These are phyloP conservation scores for Ceratina calcarata DNA, from an alignment of 1,140 invertebrate genomes.

Conservation along the genomic window DNA sequence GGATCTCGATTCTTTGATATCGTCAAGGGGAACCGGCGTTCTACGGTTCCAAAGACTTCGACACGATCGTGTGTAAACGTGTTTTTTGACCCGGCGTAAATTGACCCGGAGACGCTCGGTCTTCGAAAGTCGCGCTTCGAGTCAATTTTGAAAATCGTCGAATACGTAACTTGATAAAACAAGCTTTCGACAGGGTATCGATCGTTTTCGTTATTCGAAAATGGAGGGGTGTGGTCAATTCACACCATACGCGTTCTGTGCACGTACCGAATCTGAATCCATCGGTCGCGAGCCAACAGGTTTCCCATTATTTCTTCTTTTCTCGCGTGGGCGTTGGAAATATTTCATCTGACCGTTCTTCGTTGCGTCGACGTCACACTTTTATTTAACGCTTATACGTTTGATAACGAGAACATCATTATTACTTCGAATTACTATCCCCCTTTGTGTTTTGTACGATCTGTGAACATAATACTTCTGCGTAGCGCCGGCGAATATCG, in stretches of 20 bases:
- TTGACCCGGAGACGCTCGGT: background rate
- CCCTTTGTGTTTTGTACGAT: background rate
- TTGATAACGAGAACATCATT: background rate
- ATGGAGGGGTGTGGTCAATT: constrained; percentile 58
- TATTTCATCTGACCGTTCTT: background rate
- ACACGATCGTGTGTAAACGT: background rate
- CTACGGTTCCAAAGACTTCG: constrained; percentile 5
- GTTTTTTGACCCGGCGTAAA: constrained; percentile 6
- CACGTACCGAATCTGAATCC: background rate
- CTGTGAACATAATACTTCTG: background rate
- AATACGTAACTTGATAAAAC: background rate
- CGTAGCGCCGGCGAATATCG: background rate
- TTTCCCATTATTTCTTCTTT: background rate
- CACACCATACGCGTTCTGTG: background rate
- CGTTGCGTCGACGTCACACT: too few relatives aligned
- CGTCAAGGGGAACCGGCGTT: background rate
- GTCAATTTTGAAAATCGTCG: background rate
- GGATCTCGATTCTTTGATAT: background rate
- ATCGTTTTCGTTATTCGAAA: constrained; percentile 50
- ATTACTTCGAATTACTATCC: too few relatives aligned
- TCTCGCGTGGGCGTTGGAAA: background rate
- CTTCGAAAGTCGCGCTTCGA: background rate
- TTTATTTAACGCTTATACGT: too few relatives aligned
- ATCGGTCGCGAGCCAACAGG: background rate
- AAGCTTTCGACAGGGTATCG: constrained; percentile 38